phyloP scores from a whole-genome alignment of 53 echinoderm and acorn worm genomes.

The Echinometra lucunter region DNA sequence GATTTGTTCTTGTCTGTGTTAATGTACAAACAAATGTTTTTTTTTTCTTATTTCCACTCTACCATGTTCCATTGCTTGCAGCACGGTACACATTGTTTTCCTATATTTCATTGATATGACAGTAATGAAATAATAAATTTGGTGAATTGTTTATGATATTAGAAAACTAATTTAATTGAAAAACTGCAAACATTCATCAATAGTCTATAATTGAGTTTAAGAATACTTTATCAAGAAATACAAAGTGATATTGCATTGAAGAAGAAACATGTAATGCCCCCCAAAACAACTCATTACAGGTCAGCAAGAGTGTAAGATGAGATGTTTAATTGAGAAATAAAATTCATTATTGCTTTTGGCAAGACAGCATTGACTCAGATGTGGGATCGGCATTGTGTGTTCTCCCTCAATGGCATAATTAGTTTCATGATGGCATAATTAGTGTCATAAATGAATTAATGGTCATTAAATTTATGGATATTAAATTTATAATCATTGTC shows the following conservation, averaged over 20 bases:
- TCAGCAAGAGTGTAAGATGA: background rate
- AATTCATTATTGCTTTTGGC: background rate
- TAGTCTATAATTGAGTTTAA: background rate
- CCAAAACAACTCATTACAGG: background rate
- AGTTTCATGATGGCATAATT: background rate
- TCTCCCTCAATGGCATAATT: background rate
- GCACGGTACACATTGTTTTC: background rate
- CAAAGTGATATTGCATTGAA: background rate
- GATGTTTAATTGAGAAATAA: conserved; percentile 24
- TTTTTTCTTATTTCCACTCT: background rate
- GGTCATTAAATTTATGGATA: background rate
- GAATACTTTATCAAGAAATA: background rate
- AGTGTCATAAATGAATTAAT: background rate
- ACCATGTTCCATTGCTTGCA: background rate
- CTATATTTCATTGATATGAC: background rate
- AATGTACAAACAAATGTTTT: background rate
- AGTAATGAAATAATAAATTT: background rate
- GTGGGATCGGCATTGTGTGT: background rate
- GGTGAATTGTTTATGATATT: background rate
- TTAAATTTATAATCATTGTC: background rate
- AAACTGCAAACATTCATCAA: background rate
- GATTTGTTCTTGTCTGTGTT: background rate
- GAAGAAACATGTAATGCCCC: background rate
- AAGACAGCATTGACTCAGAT: background rate
- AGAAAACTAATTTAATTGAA: background rate